Base-by-base conservation (phyloP, 2,888 invertebrate genomes). In the Calameuta pallipes region DNA sequence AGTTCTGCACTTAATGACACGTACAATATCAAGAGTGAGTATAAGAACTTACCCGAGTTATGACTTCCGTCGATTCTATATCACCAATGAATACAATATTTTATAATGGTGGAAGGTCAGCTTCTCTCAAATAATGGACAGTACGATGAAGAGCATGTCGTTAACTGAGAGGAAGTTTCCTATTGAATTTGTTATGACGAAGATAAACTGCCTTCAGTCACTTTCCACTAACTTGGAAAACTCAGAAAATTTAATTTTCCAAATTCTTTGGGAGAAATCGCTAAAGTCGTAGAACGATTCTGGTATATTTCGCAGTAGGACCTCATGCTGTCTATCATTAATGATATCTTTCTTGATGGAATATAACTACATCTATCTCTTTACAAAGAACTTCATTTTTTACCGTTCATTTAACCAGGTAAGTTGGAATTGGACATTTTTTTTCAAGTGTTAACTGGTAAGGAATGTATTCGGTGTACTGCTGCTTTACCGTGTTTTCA, bases 61-160 rank as follows among this genome's bases (percentile, higher is more conserved):
- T 71, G 31, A 71, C 71, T 71, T 71, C 71, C 71, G 71, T 71
- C 71, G 71, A 56, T 23, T 56, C 56, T 56, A 23, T 56, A 23
- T 56, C 6, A 56, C 56, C 56, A 56, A 23, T 2, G 56, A 9
- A 56, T 56, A 56, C 23, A 56, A 15, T 56, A 23, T 15, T 23
- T 56, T 56, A 56, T 9, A 56, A 56, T 56, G 56, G 56, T 56
- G 56, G 56, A 56, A 56, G 56, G 23, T 56, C 23, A 23, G 23
- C 56, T 23, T 56, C 56, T 56, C 56, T 56, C 56, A 56, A 56
- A 23, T 56, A 23, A 56, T 56, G 23, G 23, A 9, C 23, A 56
- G 23, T 56, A 23, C 56, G 23, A 56, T 6, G 23, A 56, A 23
- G 56, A 56, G 56, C 23, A 56, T 56, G 56, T 9, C 56, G 56